Evolutionary conservation across 2,888 invertebrate genomes (phyloP), one percentile per base, ranked within the genome.

Genomic region (Exocentrus adspersus): DNA sequence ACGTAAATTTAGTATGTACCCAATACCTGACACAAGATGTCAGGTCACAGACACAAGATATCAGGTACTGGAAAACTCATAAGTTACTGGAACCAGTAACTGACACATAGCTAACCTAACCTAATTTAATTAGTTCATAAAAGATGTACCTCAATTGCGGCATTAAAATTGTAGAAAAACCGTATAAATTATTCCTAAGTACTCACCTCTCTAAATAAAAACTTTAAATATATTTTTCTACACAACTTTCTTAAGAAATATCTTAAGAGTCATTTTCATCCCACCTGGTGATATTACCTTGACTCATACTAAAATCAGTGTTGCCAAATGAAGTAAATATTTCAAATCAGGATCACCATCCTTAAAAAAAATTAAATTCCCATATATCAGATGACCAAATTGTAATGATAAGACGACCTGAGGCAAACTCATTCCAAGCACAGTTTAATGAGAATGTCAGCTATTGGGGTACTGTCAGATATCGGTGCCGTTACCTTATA

Each of bases 381-480:
- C 7, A 30, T 30, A n/a, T 2, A 2, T 6, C 30, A 30, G 7
- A 10, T 30, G 7, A n/a, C n/a, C 7, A 2, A 30, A 30, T 2
- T 30, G n/a, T 10, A 3, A 30, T 30, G 7, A n/a, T 6, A 30
- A 30, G 10, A 10, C 7, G 10, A 10, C 19, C 17, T 56, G 12
- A 45, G 45, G 21, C 21, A 43, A 16, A 17, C 45, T 43, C 45
- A 56, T 52, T 52, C 37, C 37, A 9, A 32, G 16, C 30, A 5
- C n/a, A 19, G 30, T 17, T 37, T n/a, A 16, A 52, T 14, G 28
- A 52, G 37, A 52, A 20, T 52, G 52, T 43, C 56, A 56, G 56
- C 30, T 56, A 43, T 42, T 37, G 56, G 45, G 16, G 14, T 16
- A 24, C 43, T 56, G 56, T 45, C 43, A 58, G 37, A 58, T 37